phyloP scores from a whole-genome alignment of 1,140 invertebrate genomes.

The Zaprionus vittiger region DNA sequence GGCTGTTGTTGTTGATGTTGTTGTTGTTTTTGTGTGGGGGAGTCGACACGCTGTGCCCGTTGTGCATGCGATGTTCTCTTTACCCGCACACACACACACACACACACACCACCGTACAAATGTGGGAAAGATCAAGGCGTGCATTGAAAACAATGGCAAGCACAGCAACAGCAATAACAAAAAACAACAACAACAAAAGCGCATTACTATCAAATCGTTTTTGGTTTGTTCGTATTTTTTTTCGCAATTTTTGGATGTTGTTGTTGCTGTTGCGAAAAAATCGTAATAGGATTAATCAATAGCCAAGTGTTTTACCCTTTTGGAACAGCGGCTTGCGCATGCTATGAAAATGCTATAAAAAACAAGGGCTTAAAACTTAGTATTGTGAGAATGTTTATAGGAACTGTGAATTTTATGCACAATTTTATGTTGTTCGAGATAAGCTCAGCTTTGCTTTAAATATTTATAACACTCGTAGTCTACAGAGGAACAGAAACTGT shows the following conservation, averaged over 20 bases:
- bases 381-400: constrained; percentile 3
- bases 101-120: not conserved
- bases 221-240: constrained; percentile 6
- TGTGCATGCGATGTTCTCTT: constrained; percentile 66
- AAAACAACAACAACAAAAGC: constrained; percentile 43
- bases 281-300: constrained; percentile 18
- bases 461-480: not conserved
- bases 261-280: constrained; percentile 27
- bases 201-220: constrained; percentile 52
- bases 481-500: not conserved
- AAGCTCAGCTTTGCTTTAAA: not conserved
- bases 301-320: constrained; percentile 1
- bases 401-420: not conserved
- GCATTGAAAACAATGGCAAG: constrained; percentile 59
- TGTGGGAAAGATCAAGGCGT: constrained; percentile 80
- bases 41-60: constrained; percentile 53
- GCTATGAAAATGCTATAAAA: not conserved
- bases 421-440: not conserved
- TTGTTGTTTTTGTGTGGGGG: constrained; percentile 55
- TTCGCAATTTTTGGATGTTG: constrained; percentile 17
- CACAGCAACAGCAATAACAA: constrained; percentile 47
- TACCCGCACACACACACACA: constrained; percentile 6
- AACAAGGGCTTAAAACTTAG: not conserved
- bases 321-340: not conserved
- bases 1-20: constrained; percentile 11